Percentiles rank a stretch among this genome's conserved stretches.
These are phyloP conservation scores for Pituophis catenifer DNA, from an alignment of 2,113 vertebrate genomes.

Conservation along the genomic window DNA sequence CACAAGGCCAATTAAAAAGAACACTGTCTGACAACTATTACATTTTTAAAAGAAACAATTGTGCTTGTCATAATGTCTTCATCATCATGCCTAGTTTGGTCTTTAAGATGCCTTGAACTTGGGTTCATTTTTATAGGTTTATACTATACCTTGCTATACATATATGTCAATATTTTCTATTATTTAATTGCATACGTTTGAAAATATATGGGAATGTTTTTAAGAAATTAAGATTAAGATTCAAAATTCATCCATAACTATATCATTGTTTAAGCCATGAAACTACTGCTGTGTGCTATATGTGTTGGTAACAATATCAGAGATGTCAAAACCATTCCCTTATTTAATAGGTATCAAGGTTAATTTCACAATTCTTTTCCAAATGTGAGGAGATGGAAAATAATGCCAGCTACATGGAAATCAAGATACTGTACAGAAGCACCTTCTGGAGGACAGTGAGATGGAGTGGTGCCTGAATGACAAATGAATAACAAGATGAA, in stretches of 20 bases:
- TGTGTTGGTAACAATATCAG: constrained; percentile 9
- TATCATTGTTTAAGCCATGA: neutral
- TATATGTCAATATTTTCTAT: neutral
- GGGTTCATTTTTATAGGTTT: neutral
- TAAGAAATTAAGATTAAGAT: constrained; percentile 1
- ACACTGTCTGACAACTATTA: neutral
- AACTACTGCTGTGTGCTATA: neutral
- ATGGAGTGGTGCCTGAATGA: neutral
- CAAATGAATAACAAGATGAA: neutral
- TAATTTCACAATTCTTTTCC: constrained; percentile 3
- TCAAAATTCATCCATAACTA: constrained; percentile 13
- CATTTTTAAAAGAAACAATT: neutral
- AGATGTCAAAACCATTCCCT: constrained; percentile 9
- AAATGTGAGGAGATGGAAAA: constrained; percentile 32
- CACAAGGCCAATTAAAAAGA: neutral
- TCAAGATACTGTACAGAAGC: neutral
- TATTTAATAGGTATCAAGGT: constrained; percentile 6
- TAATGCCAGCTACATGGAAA: constrained; percentile 20
- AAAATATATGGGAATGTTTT: neutral
- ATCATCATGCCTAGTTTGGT: neutral
- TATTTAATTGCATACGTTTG: neutral
- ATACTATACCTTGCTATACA: neutral
- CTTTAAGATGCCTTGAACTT: neutral
- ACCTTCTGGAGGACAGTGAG: neutral
- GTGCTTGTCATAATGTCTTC: neutral